phyloP scores from a whole-genome alignment of 1,140 invertebrate species.

The Drosophila nigromelanica region DNA sequence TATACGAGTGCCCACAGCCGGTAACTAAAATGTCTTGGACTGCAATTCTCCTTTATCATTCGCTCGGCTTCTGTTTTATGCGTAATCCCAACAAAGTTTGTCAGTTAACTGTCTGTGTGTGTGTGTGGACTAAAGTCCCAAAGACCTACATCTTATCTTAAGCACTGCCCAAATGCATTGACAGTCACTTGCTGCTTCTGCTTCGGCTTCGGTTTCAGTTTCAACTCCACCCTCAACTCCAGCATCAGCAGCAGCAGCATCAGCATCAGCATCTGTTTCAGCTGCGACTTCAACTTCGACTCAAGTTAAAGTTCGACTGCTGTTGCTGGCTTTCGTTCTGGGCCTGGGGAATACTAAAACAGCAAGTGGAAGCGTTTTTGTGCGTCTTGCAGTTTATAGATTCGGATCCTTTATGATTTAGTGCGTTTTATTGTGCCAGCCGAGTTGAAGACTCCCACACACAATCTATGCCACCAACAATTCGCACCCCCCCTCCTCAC shows the following conservation, averaged over 20 bases:
- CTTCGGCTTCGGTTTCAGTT: slow-evolving; percentile 24
- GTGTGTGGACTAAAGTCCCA: slow-evolving; percentile 9
- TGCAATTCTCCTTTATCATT: slow-evolving; percentile 17
- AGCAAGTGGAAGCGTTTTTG: slow-evolving; percentile 17
- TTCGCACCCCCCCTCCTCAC: background rate
- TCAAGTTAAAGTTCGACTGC: slow-evolving; percentile 3
- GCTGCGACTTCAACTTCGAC: slow-evolving; percentile 7
- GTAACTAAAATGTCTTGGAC: slow-evolving; percentile 24
- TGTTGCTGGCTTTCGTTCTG: background rate
- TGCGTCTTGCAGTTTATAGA: slow-evolving; percentile 54
- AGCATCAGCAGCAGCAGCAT: background rate
- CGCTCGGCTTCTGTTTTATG: background rate
- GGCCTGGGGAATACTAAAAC: background rate
- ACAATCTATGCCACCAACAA: background rate
- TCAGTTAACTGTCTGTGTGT: slow-evolving; percentile 30
- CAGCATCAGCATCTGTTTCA: background rate
- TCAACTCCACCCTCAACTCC: background rate
- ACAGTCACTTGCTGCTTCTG: slow-evolving; percentile 72
- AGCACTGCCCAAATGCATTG: slow-evolving; percentile 66
- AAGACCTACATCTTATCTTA: slow-evolving; percentile 61
- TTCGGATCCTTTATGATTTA: slow-evolving; percentile 73
- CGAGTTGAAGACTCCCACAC: background rate
- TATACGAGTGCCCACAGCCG: slow-evolving; percentile 1
- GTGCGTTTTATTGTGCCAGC: slow-evolving; percentile 49
- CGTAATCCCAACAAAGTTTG: slow-evolving; percentile 46